phyloP scores from a whole-genome alignment of 2,888 invertebrate genomes.

The Crocallis elinguaria region DNA sequence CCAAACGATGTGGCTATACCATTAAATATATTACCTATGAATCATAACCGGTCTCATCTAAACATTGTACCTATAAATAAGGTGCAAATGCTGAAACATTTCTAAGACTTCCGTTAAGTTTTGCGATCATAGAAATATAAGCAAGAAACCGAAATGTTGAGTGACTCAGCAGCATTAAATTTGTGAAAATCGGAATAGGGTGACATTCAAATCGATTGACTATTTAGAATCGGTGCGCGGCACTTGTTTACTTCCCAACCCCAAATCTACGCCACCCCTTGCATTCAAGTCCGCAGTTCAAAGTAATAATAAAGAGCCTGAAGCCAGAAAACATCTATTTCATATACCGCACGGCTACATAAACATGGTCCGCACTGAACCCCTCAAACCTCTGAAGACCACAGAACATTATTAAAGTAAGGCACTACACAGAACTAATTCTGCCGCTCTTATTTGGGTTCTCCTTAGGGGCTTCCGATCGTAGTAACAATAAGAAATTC shows the following conservation, averaged over 20 bases:
- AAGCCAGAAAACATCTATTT: slow-evolving; percentile 83
- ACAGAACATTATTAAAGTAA: slow-evolving; percentile 78
- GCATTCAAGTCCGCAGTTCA: slow-evolving; percentile 65
- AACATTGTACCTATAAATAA: slow-evolving; percentile 15
- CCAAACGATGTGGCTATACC: slow-evolving; percentile 41
- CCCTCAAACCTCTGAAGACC: slow-evolving; percentile 77
- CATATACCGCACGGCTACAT: slow-evolving; percentile 74
- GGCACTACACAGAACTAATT: slow-evolving; percentile 78
- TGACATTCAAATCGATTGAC: slow-evolving; percentile 67
- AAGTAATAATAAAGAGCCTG: slow-evolving; percentile 84
- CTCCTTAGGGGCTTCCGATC: slow-evolving; percentile 64
- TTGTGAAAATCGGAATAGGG: slow-evolving; percentile 53
- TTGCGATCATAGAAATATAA: slow-evolving; percentile 1
- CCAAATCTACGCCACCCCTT: slow-evolving; percentile 64
- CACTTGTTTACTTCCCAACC: slow-evolving; percentile 78
- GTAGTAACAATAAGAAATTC: slow-evolving; percentile 57
- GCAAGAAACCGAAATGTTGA: not conserved
- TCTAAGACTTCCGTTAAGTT: slow-evolving; percentile 4
- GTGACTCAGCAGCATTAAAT: slow-evolving; percentile 11
- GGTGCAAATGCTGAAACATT: slow-evolving; percentile 3
- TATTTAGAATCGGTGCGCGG: slow-evolving; percentile 70
- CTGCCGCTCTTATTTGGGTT: slow-evolving; percentile 66
- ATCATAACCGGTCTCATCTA: slow-evolving; percentile 27
- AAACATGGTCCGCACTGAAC: slow-evolving; percentile 67
- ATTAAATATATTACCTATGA: slow-evolving; percentile 33